Conservation (phyloP, 2,888 invertebrate genomes). For the Neoscelio sp. region DNA sequence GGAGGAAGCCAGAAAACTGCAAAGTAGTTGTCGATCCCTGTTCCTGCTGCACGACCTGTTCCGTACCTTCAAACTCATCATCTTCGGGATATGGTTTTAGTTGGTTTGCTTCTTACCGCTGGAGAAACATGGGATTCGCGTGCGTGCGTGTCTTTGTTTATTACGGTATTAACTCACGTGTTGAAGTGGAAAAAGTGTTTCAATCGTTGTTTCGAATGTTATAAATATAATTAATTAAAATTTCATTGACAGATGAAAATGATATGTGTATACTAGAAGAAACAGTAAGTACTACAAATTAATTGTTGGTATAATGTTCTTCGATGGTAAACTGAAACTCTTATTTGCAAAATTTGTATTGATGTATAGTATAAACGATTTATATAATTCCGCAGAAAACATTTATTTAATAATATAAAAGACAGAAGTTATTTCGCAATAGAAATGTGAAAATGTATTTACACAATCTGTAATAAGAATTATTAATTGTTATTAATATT, state of each 20-base stretch:
- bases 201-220: conserved; percentile 38
- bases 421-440: too few species aligned
- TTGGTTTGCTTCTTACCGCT: conserved; percentile 66
- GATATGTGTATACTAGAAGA: too few species aligned
- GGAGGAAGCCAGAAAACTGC: conserved; percentile 63
- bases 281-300: too few species aligned
- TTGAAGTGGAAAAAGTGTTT: conserved; percentile 41
- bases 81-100: conserved; percentile 66
- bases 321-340: too few species aligned
- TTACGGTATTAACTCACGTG: conserved; percentile 42
- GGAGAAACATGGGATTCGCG: conserved; percentile 67
- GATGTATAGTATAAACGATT: too few species aligned
- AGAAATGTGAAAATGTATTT: too few species aligned
- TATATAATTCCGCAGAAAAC: too few species aligned
- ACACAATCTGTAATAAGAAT: too few species aligned
- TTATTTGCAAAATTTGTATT: too few species aligned
- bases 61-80: conserved; percentile 66
- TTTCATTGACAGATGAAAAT: conserved; percentile 5
- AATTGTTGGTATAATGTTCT: too few species aligned
- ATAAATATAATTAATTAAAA: conserved; percentile 42
- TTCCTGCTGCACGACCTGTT: conserved; percentile 62
- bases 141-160: conserved; percentile 56
- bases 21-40: conserved; percentile 57
- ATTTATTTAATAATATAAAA: too few species aligned
- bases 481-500: too few species aligned